These are phyloP conservation scores for Antennarius striatus DNA, from an alignment of 2,113 vertebrate species.

Conservation along the genomic window DNA sequence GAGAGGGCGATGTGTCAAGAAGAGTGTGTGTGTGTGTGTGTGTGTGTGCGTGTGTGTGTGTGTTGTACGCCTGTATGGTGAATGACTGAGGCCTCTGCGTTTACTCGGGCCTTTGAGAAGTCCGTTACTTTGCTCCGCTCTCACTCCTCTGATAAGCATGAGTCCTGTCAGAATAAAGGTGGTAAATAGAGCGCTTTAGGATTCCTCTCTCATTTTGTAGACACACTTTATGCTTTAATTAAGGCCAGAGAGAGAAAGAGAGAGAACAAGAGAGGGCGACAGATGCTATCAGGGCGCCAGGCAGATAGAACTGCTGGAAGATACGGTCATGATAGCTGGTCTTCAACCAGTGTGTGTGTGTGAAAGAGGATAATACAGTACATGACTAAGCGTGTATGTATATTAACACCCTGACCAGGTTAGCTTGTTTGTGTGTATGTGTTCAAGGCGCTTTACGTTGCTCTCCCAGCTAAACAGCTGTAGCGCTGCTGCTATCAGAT, in stretches of 20 bases:
- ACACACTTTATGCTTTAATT: slow-evolving; percentile 80
- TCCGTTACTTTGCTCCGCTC: slow-evolving; percentile 56
- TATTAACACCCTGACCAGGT: slow-evolving; percentile 17
- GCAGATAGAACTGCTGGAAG: slow-evolving; percentile 49
- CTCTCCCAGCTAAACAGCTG: slow-evolving; percentile 79
- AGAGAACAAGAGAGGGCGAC: slow-evolving; percentile 56
- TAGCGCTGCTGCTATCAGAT: slow-evolving; percentile 82
- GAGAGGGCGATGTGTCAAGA: slow-evolving; percentile 12
- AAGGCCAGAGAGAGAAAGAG: slow-evolving; percentile 56
- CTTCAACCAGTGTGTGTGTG: slow-evolving; percentile 32
- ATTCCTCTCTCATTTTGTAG: slow-evolving; percentile 79
- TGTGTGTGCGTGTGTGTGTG: slow-evolving; percentile 17
- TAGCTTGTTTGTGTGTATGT: slow-evolving; percentile 28
- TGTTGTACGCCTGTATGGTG: background rate
- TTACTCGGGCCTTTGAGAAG: slow-evolving; percentile 69
- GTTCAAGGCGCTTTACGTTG: slow-evolving; percentile 49
- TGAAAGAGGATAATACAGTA: slow-evolving; percentile 29
- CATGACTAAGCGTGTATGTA: slow-evolving; percentile 24
- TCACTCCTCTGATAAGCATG: slow-evolving; percentile 70
- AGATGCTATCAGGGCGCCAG: slow-evolving; percentile 71
- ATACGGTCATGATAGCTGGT: slow-evolving; percentile 52
- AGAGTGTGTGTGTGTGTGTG: slow-evolving; percentile 4
- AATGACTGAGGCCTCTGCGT: slow-evolving; percentile 18
- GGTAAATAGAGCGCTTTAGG: slow-evolving; percentile 79
- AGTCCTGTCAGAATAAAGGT: slow-evolving; percentile 65